Evolutionary conservation across 2,113 vertebrate genomes (phyloP), one percentile per base, ranked within the genome.

Genomic region (Hiodon tergisus): DNA sequence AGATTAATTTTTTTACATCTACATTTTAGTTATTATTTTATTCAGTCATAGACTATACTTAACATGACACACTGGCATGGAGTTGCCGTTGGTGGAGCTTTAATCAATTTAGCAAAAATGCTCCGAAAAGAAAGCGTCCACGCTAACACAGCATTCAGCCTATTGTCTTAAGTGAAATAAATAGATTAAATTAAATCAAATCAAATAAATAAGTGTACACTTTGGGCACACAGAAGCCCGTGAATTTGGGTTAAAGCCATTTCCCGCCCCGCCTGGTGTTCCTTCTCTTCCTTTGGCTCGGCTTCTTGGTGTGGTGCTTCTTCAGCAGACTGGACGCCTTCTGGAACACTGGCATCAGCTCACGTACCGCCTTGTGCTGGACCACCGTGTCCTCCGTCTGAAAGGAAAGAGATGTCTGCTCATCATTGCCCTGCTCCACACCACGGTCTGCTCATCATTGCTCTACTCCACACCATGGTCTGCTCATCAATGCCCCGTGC

Each of bases 111-210:
- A 11, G 10, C 69, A 57, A 17, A 47, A 48, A 71, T 59, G 70
- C 60, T 54, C 70, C 58, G 60, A 60, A 69, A 59, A 59, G 55
- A 71, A 71, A 46, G 13, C 46, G 46, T 59, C 70, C 54, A 58
- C 70, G 31, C 31, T 31, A 31, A 31, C 31, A 31, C 31, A 31
- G 31, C 31, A 31, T 31, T 31, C 31, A 31, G 31, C 31, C 31
- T 31, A 31, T 31, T 31, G 31, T 31, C 31, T 31, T 31, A 31
- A 31, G 31, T 31, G 31, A 71, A 70, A 71, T 71, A 71, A 71
- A 71, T 71, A 71, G 6, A 48, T 71, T 71, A 71, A 71, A 71
- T 57, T 9, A 71, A 6, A 68, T 69, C 4, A 55, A 69, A 69
- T 69, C 53, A 51, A 52, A 5, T 48, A 68, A 68, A 13, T 11